Percentiles rank a stretch among this genome's conserved stretches.
These are phyloP conservation scores for Cybosia mesomella DNA, from an alignment of 2,888 invertebrate genomes.

Conservation along the genomic window DNA sequence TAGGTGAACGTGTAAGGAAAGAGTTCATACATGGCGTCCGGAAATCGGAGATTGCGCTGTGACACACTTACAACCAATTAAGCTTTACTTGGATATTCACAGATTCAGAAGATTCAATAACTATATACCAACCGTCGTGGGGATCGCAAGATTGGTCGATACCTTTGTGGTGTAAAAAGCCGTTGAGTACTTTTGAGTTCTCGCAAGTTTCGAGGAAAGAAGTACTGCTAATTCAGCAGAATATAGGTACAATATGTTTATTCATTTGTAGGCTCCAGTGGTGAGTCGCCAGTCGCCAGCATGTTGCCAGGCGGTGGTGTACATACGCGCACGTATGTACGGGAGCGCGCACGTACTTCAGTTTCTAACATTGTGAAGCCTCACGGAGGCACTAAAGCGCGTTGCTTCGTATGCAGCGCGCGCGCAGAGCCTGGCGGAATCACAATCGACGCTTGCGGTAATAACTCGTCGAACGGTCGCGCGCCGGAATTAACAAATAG, in stretches of 20 bases:
- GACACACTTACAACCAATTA: no score
- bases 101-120: no score
- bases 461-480: slow-evolving; percentile 67
- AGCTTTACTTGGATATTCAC: no score
- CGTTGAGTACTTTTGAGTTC: neutral
- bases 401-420: slow-evolving; percentile 57
- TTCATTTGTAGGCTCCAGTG: slow-evolving; percentile 3
- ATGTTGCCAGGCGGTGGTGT: slow-evolving; percentile 16
- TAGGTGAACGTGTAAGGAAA: no score
- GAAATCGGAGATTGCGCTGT: no score
- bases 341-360: slow-evolving; percentile 52
- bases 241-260: slow-evolving; percentile 10
- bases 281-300: slow-evolving; percentile 6
- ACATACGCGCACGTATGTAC: slow-evolving; percentile 49
- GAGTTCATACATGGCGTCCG: no score
- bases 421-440: slow-evolving; percentile 63
- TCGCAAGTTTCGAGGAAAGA: neutral
- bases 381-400: slow-evolving; percentile 50
- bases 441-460: slow-evolving; percentile 68
- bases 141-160: no score
- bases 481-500: slow-evolving; percentile 66
- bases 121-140: neutral
- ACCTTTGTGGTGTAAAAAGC: neutral
- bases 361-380: slow-evolving; percentile 57
- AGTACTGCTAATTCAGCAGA: neutral